Conservation (phyloP, 1,140 invertebrate genomes). For the Drosophila willistoni region DNA sequence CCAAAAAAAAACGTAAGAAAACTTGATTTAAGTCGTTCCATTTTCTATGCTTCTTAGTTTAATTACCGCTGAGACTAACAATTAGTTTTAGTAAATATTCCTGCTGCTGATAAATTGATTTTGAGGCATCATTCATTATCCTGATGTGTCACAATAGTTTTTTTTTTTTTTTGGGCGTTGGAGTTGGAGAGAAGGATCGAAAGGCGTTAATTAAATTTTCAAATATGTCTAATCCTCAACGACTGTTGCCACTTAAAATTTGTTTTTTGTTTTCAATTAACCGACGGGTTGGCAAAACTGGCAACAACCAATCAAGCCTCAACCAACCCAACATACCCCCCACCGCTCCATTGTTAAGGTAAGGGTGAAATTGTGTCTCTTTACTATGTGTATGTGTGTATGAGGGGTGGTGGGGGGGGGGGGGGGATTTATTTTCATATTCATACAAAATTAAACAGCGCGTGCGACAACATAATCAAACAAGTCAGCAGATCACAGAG, state of each 20-base stretch:
- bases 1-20: too few relatives aligned
- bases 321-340: constrained; percentile 15
- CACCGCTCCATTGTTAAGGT: not conserved
- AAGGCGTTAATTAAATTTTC: constrained; percentile 79
- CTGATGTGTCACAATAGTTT: constrained; percentile 9
- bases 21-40: too few relatives aligned
- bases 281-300: constrained; percentile 38
- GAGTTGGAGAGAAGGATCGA: not conserved
- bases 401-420: not conserved
- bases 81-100: too few relatives aligned
- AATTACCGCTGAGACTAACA: too few relatives aligned
- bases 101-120: too few relatives aligned
- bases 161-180: not conserved
- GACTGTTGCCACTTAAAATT: constrained; percentile 79
- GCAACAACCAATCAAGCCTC: constrained; percentile 1
- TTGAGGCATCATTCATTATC: not conserved
- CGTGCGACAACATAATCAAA: constrained; percentile 82
- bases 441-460: constrained; percentile 79
- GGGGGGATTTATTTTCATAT: constrained; percentile 66
- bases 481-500: constrained; percentile 47
- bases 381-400: not conserved
- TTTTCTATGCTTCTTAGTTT: too few relatives aligned
- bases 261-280: constrained; percentile 65
- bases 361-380: not conserved
- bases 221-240: constrained; percentile 74